Evolutionary conservation across 1,140 invertebrate species (phyloP).

Genomic region (Drosophila triauraria): DNA sequence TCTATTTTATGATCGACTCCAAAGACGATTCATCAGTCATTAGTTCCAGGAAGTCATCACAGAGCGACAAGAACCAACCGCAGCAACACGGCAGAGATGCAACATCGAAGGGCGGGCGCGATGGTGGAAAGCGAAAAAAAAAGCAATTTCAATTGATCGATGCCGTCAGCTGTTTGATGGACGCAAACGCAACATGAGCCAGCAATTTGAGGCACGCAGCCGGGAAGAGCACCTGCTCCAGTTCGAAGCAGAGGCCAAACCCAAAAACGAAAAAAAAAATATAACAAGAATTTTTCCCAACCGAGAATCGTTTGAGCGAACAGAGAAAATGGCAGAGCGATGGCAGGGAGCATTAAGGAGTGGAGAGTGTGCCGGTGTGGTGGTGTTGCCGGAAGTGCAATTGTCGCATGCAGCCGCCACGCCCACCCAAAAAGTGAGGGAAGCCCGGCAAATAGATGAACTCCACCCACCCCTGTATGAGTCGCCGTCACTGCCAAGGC

Average conservation of each 20-base stretch:
- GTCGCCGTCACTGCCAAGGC: slow-evolving; percentile 19
- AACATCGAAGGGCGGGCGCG: neutral
- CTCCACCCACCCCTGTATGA: slow-evolving; percentile 20
- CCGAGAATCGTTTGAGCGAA: slow-evolving; percentile 13
- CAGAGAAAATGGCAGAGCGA: slow-evolving; percentile 13
- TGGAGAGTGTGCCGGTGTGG: slow-evolving; percentile 26
- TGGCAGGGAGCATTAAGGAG: slow-evolving; percentile 27
- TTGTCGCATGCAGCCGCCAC: slow-evolving; percentile 68
- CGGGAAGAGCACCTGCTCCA: slow-evolving; percentile 60
- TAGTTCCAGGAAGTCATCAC: slow-evolving; percentile 49
- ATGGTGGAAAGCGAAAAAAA: slow-evolving; percentile 6
- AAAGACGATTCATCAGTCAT: slow-evolving; percentile 40
- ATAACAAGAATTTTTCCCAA: slow-evolving; percentile 6
- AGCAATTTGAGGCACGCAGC: slow-evolving; percentile 72
- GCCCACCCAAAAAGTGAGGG: slow-evolving; percentile 54
- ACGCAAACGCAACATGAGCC: slow-evolving; percentile 59
- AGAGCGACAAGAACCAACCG: slow-evolving; percentile 30
- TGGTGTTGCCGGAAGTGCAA: slow-evolving; percentile 74
- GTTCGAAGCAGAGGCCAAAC: slow-evolving; percentile 16
- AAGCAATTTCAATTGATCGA: slow-evolving; percentile 66
- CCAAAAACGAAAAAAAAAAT: slow-evolving; percentile 18
- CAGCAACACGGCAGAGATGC: slow-evolving; percentile 24
- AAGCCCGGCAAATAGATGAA: slow-evolving; percentile 28
- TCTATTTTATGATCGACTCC: slow-evolving; percentile 23
- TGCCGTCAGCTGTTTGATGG: slow-evolving; percentile 65